A percentile compares a stretch with the other conserved stretches of the same genome.
phyloP scores from a whole-genome alignment of 2,113 vertebrate species.

The Phocoena sinus region DNA sequence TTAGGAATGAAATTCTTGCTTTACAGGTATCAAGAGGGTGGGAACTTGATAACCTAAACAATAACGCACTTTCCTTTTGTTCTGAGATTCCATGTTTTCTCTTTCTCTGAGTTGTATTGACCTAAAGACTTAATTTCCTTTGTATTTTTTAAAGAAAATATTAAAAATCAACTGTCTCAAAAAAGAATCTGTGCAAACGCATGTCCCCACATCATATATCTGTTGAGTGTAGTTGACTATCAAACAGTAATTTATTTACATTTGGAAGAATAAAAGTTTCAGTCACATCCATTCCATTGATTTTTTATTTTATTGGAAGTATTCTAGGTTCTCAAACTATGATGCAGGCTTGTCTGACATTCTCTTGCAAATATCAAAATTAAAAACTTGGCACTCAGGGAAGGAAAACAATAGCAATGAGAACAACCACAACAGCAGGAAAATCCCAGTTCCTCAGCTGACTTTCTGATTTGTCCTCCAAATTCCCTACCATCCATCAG shows the following conservation, averaged over 20 bases:
- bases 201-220: not conserved
- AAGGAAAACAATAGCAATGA: not conserved
- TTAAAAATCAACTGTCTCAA: slow-evolving; percentile 67
- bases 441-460: not conserved
- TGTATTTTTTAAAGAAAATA: slow-evolving; percentile 72
- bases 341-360: not conserved
- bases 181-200: not conserved
- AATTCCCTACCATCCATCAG: slow-evolving; percentile 19
- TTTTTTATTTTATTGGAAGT: not conserved
- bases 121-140: slow-evolving; percentile 70
- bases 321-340: not conserved
- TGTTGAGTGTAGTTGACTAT: not conserved
- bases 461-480: not conserved
- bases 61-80: slow-evolving; percentile 73
- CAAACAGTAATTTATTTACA: not conserved
- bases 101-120: slow-evolving; percentile 73
- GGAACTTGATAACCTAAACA: slow-evolving; percentile 67
- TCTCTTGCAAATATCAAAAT: slow-evolving; percentile 19
- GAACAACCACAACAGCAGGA: not conserved
- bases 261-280: not conserved
- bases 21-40: slow-evolving; percentile 50
- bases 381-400: not conserved
- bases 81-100: slow-evolving; percentile 70
- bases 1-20: slow-evolving; percentile 56
- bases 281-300: not conserved